A percentile compares a stretch with the other conserved stretches of the same genome.
These are phyloP conservation scores for Lithobates pipiens DNA, from an alignment of 2,797 vertebrate species.

Conservation along the genomic window DNA sequence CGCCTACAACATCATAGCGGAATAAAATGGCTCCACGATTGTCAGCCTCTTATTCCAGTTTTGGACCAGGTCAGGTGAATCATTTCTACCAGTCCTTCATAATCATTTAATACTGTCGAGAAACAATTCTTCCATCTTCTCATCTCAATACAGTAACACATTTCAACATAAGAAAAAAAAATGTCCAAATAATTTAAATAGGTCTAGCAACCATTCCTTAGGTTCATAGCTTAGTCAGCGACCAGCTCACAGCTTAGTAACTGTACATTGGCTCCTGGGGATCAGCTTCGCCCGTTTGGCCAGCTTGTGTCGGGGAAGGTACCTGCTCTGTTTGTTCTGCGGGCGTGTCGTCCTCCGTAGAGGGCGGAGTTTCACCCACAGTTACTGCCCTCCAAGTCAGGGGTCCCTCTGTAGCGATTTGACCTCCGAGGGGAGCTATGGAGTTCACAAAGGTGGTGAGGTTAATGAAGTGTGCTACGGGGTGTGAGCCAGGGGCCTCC, in stretches of 20 bases:
- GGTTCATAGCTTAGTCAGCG: conserved; percentile 19
- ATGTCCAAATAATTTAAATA: not conserved
- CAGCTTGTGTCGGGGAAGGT: conserved; percentile 8
- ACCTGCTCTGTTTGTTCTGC: conserved; percentile 71
- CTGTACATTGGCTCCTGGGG: conserved; percentile 89
- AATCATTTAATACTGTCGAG: not conserved
- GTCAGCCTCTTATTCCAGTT: not conserved
- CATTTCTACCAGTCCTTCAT: not conserved
- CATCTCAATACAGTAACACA: not conserved
- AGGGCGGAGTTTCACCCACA: conserved; percentile 76
- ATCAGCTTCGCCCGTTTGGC: conserved; percentile 50
- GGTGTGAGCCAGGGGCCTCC: conserved; percentile 77
- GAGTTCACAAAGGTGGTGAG: conserved; percentile 95
- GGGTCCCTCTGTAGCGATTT: conserved; percentile 83
- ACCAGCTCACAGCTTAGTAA: conserved; percentile 78
- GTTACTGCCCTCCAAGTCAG: conserved; percentile 89
- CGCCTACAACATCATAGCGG: not conserved
- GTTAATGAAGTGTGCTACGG: conserved; percentile 97
- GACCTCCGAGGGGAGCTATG: conserved; percentile 82
- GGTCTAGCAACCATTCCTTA: not conserved
- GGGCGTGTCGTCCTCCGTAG: conserved; percentile 72
- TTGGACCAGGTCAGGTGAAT: not conserved
- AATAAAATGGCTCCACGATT: not conserved
- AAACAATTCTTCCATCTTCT: not conserved
- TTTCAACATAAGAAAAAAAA: not conserved